Base-by-base conservation (phyloP, 2,888 invertebrate genomes). In the Leptodirus hochenwartii region DNA sequence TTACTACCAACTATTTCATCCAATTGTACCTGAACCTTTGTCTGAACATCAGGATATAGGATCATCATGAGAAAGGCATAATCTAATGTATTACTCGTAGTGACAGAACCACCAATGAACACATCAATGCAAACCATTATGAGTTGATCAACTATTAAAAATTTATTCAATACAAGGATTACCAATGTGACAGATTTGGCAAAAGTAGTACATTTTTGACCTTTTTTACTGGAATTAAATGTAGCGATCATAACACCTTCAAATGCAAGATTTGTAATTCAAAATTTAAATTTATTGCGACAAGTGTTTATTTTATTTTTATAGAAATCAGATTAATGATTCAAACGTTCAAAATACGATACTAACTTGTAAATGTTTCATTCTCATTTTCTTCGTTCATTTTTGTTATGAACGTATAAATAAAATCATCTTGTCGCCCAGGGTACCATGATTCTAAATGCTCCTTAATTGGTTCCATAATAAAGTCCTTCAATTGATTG, bases 61-160 rank as follows among this genome's bases (percentile, higher is more conserved):
- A 66, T 53, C 59, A 74, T 63, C 39, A 62, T 58, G 42, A 74
- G 53, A 27, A 76, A 53, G 1, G 64, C 59, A 43, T 72, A 64
- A 39, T 69, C 68, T 10, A 76, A 47, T 0, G 70, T 68, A 20
- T 57, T 62, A 34, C 69, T 64, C 1, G 73, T 74, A 0, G 73
- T 74, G 39, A 63, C 62, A 0, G 65, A 59, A 2, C 75, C 75
- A 4, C 69, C 75, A 41, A 76, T 63, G 40, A 76, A 71, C 25
- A 76, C 56, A 46, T 77, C 77, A 31, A 73, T 44, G 39, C 73
- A 64, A 4, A 70, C 59, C 61, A 73, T 63, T 4, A 68, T 51
- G 29, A 76, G 46, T 43, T 75, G 72, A 4, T 67, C 64, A 33
- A 70, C 72, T 63, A 51, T 47, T 49, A 64, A 13, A n/a, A 20